Base-by-base conservation (phyloP, 2,113 vertebrate genomes). In the Ameiurus melas region DNA sequence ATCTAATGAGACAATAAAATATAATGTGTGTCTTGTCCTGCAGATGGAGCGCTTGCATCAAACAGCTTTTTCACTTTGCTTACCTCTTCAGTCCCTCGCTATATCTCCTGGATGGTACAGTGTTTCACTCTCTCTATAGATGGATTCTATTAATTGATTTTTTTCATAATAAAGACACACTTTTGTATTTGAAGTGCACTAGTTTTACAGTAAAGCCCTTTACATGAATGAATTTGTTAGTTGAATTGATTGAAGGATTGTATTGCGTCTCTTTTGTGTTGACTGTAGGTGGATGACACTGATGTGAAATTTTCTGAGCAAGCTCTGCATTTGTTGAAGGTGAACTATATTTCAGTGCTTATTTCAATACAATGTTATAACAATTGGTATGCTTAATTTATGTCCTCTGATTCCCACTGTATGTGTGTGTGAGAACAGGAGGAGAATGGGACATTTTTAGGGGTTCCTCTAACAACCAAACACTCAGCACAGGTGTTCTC, bases 241-340 rank as follows among this genome's bases (percentile, higher is more conserved):
- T 39, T 66, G 8, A 19, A 30, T 36, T 53, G 27, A 10, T 3
- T 60, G 70, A 84, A 10, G 53, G 58, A 53, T n/a, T 58, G 20
- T 57, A 14, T 47, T 47, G 43, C 77, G 0, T 53, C n/a, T 36
- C 25, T 60, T 33, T 20, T 73, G 22, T 64, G 13, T 33, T 2
- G 57, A 43, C 4, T 89, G 53, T 89, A 99, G 98, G 96, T 98
- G 91, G 97, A 97, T 91, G 97, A 99, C 70, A 94, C 95, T 90
- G 97, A 99, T 93, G 95, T 97, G 87, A 98, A 97, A 91, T 93
- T 97, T 0, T 97, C 96, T 81, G 97, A 99, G 88, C 96, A 96
- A 91, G 97, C 96, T 19, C 96, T 97, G 60, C 94, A 92, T 70
- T 87, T 95, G 19, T 84, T 95, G n/a, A 97, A 94, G 95, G 97